Conservation (phyloP, 1,140 invertebrate species). For the Elysia chlorotica region DNA sequence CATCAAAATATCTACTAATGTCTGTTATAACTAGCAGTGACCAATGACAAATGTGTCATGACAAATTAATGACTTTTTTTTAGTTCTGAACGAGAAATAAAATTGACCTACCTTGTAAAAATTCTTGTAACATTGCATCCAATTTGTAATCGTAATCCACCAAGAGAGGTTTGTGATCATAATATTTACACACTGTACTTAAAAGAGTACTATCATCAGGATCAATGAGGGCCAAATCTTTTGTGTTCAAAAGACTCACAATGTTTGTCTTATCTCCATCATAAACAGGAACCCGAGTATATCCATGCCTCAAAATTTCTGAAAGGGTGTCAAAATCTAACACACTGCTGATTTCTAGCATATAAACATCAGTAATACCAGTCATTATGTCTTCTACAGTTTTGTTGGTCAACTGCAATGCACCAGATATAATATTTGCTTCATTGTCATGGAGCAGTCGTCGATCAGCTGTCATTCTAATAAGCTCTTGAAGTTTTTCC, state of each 20-base stretch:
- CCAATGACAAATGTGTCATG: too few relatives aligned
- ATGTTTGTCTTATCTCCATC: conserved; percentile 83
- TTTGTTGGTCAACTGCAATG: conserved; percentile 89
- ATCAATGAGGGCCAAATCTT: conserved; percentile 96
- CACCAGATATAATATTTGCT: conserved; percentile 96
- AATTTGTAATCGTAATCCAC: conserved; percentile 95
- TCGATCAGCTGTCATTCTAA: conserved; percentile 64
- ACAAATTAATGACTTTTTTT: too few relatives aligned
- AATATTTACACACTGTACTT: conserved; percentile 92
- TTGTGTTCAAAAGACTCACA: conserved; percentile 93
- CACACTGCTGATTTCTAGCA: conserved; percentile 85
- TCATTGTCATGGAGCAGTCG: conserved; percentile 91
- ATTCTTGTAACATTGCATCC: conserved; percentile 94
- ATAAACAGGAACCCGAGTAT: conserved; percentile 93
- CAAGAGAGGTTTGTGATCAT: conserved; percentile 94
- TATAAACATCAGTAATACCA: conserved; percentile 91
- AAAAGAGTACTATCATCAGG: conserved; percentile 95
- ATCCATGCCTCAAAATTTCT: conserved; percentile 89
- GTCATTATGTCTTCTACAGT: conserved; percentile 94
- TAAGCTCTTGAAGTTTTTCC: conserved; percentile 93
- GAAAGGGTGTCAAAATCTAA: conserved; percentile 96
- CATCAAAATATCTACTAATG: too few relatives aligned
- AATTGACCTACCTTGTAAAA: conserved; percentile 84
- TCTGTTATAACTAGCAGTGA: too few relatives aligned
- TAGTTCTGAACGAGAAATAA: too few relatives aligned